These are phyloP conservation scores for Halichoeres trimaculatus DNA, from an alignment of 2,113 vertebrate genomes.

Conservation along the genomic window DNA sequence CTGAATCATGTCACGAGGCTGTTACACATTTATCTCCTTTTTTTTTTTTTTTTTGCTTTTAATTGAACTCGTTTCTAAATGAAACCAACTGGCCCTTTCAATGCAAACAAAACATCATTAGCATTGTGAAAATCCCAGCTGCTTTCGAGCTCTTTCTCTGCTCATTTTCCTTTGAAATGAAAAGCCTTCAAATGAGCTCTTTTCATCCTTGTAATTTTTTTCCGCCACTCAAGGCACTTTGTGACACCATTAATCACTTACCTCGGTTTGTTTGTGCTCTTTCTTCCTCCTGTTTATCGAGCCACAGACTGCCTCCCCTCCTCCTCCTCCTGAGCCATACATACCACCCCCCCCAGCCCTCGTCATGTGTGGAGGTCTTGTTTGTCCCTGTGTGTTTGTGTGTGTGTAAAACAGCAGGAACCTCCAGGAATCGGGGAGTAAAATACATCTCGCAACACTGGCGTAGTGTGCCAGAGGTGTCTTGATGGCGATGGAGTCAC, in stretches of 20 bases:
- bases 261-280: conserved; percentile 63
- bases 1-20: conserved; percentile 52
- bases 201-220: conserved; percentile 59
- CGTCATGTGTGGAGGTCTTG: conserved; percentile 57
- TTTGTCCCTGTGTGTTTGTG: conserved; percentile 59
- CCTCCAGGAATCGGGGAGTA: conserved; percentile 61
- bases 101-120: conserved; percentile 69
- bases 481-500: conserved; percentile 75
- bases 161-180: conserved; percentile 52
- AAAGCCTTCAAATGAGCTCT: conserved; percentile 55
- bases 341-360: neutral
- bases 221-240: conserved; percentile 53
- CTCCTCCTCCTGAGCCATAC: neutral
- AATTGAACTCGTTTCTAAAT: conserved; percentile 71
- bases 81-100: conserved; percentile 65
- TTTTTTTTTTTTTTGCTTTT: conserved; percentile 59
- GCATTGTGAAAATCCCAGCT: conserved; percentile 45
- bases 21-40: conserved; percentile 63
- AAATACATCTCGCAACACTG: conserved; percentile 60
- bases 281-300: conserved; percentile 67
- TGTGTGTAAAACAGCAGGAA: conserved; percentile 71
- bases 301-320: conserved; percentile 42
- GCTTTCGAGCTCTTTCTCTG: conserved; percentile 28
- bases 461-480: conserved; percentile 68
- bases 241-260: conserved; percentile 70